Percentiles rank a stretch among this genome's conserved stretches.
Evolutionary conservation across 2,797 vertebrate species (phyloP).

Genomic region (Diglossa cyanea): DNA sequence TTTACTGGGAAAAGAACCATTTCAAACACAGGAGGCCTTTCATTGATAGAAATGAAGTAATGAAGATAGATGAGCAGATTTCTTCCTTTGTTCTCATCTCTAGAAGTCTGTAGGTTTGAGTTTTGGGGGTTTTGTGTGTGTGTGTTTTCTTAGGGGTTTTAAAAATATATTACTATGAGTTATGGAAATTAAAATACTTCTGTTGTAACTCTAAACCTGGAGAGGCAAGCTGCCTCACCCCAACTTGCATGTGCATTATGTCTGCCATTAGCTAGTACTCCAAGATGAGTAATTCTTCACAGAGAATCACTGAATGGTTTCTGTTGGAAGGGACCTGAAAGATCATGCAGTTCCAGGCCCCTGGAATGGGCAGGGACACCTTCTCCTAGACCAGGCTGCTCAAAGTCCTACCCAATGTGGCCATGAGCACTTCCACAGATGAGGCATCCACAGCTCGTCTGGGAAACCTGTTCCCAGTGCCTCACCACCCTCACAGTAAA

Average conservation of each 20-base stretch:
- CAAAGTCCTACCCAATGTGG: not conserved
- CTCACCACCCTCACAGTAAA: not conserved
- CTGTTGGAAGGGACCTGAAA: not conserved
- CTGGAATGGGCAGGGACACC: not conserved
- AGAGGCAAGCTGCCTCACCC: not conserved
- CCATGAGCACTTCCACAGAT: not conserved
- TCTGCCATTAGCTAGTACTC: not conserved
- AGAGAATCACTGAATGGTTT: not conserved
- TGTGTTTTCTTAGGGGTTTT: too few relatives aligned
- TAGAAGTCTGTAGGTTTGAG: not conserved
- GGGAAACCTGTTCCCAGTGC: not conserved
- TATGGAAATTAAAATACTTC: not conserved
- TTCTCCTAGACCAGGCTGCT: not conserved
- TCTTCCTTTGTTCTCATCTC: not conserved
- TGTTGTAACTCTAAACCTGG: not conserved
- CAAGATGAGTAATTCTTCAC: not conserved
- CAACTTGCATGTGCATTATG: not conserved
- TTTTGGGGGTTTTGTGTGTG: not conserved
- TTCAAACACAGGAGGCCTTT: not conserved
- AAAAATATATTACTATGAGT: not conserved
- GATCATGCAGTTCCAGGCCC: not conserved
- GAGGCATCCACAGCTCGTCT: not conserved
- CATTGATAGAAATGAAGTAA: not conserved
- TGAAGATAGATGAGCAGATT: not conserved
- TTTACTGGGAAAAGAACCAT: not conserved